Conservation (phyloP, 2,797 vertebrate genomes). For the Erethizon dorsatum region DNA sequence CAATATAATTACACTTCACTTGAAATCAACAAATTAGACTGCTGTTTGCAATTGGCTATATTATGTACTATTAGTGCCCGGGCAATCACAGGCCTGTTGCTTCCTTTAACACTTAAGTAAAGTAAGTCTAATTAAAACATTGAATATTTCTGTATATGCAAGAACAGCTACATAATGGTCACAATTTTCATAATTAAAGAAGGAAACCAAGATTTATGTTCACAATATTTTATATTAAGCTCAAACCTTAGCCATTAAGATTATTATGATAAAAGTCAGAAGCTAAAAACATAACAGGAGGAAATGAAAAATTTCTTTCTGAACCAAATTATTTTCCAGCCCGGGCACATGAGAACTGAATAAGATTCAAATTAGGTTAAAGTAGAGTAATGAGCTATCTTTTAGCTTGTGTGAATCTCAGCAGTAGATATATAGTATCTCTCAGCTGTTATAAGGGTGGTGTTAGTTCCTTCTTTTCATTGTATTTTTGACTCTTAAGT, state of each 20-base stretch:
- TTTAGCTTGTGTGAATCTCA: constrained; percentile 22
- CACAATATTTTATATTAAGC: constrained; percentile 68
- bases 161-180: constrained; percentile 82
- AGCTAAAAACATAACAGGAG: constrained; percentile 67
- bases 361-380: constrained; percentile 54
- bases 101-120: constrained; percentile 89
- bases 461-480: not conserved
- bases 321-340: constrained; percentile 69
- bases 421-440: not conserved
- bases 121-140: constrained; percentile 88
- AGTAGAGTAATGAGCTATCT: not conserved
- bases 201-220: constrained; percentile 75
- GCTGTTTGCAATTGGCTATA: constrained; percentile 90
- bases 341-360: not conserved
- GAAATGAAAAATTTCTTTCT: constrained; percentile 64
- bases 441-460: not conserved
- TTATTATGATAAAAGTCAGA: constrained; percentile 13
- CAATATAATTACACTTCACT: constrained; percentile 93
- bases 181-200: constrained; percentile 85
- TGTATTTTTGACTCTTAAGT: not conserved
- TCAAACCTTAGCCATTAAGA: not conserved
- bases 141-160: constrained; percentile 86
- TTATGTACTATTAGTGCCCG: constrained; percentile 87
- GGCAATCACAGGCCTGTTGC: constrained; percentile 87
- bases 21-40: constrained; percentile 93